A percentile compares a stretch with the other conserved stretches of the same genome.
These are phyloP conservation scores for Elegia similella DNA, from an alignment of 2,888 invertebrate genomes.

Conservation along the genomic window DNA sequence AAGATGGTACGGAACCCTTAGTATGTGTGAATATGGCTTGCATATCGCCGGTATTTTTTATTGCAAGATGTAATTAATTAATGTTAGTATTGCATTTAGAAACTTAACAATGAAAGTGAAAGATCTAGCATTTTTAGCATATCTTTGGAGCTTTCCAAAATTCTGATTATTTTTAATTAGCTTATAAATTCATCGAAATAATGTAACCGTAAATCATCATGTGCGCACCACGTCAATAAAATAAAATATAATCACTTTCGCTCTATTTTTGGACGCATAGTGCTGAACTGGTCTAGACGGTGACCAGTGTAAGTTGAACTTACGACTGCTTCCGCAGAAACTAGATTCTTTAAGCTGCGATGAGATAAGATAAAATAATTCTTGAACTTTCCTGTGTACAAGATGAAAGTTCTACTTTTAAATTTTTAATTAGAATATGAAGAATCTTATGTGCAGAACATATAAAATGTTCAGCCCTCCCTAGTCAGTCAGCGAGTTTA, in stretches of 20 bases:
- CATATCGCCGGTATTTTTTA: no score
- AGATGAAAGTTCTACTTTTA: not conserved
- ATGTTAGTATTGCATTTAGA: not conserved
- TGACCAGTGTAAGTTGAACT: slow-evolving; percentile 3
- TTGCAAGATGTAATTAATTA: no score
- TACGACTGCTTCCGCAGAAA: not conserved
- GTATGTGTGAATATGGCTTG: no score
- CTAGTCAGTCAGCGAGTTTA: no score
- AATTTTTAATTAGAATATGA: not conserved
- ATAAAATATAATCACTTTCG: slow-evolving; percentile 8
- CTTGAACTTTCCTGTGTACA: not conserved
- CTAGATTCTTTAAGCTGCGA: not conserved
- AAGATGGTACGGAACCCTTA: no score
- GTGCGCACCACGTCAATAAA: not conserved
- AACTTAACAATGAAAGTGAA: not conserved
- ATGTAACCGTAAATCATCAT: not conserved
- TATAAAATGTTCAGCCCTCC: no score
- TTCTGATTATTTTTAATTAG: not conserved
- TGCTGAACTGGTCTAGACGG: slow-evolving; percentile 4
- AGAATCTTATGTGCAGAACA: no score
- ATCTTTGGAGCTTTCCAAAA: not conserved
- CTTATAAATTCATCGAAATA: not conserved
- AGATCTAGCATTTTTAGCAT: not conserved
- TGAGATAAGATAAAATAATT: not conserved
- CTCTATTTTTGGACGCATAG: slow-evolving; percentile 1